Base-by-base conservation (phyloP, 2,797 vertebrate genomes). In the Leptoclinus maculatus region DNA sequence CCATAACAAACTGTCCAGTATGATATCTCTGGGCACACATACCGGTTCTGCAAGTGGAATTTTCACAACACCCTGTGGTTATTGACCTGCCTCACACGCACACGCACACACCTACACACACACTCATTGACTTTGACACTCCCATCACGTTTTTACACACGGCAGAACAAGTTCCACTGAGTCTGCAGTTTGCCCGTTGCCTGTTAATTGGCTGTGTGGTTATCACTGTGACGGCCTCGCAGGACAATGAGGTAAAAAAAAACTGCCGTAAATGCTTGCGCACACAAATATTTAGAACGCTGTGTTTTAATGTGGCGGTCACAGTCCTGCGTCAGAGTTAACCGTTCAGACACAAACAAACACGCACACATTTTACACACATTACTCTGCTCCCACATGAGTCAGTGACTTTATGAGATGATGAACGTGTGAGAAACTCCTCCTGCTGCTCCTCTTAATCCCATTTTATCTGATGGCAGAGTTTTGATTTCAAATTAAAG, bases 361-460 rank as follows among this genome's bases (percentile, higher is more conserved):
- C n/a, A n/a, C n/a, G n/a, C 56, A 17, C 66, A 36, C 29, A 70
- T 21, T 66, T 8, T 25, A 47, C 39, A 13, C 68, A 23, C 51
- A 69, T 71, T 86, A 70, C 77, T 88, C 78, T 80, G 57, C 47
- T 82, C 82, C 82, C 86, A n/a, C 59, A 58, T 80, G 80, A 79
- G 66, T 83, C 58, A 21, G 68, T 75, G 74, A 81, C 78, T 85
- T 67, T 74, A 10, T 74, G 21, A 72, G 74, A 83, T 89, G 89
- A 91, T 89, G 87, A 86, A 90, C 90, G 83, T 74, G 47, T 78
- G 70, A 82, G 88, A 84, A 86, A 91, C 25, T 27, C 43, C 23
- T 79, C 23, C 64, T 47, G 47, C 76, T 51, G 34, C n/a, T 79
- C 71, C 34, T 59, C 51, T 76, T 73, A 38, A 71, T 76, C 74